phyloP scores from a whole-genome alignment of 2,888 invertebrate species.

The Tipula vernalis region DNA sequence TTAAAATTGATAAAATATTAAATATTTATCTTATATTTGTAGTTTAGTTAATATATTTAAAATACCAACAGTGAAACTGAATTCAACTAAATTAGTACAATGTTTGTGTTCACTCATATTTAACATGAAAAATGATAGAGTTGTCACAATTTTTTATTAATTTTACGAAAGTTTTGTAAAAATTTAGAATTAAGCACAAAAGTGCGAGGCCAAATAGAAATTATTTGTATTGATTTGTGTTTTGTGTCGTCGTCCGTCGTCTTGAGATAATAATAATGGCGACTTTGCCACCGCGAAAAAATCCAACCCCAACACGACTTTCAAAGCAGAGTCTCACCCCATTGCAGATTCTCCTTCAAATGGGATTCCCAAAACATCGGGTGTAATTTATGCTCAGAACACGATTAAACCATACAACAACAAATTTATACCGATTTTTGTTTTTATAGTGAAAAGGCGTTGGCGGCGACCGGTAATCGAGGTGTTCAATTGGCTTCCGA shows the following conservation, averaged over 20 bases:
- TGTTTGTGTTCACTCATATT: not conserved
- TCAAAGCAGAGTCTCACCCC: slow-evolving; percentile 63
- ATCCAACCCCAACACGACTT: slow-evolving; percentile 56
- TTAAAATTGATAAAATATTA: not conserved
- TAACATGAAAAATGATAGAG: not conserved
- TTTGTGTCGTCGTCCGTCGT: not conserved
- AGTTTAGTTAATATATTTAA: not conserved
- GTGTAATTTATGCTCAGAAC: slow-evolving; percentile 51
- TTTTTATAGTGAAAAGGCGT: slow-evolving; percentile 63
- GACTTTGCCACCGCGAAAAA: slow-evolving; percentile 63
- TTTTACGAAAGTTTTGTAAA: not conserved
- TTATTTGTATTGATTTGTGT: not conserved
- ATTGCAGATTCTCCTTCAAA: slow-evolving; percentile 69
- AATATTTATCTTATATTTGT: not conserved
- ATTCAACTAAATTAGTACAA: not conserved
- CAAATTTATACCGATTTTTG: not conserved
- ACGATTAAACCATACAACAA: not conserved
- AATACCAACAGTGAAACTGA: not conserved
- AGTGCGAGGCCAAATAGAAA: not conserved
- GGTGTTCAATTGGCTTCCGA: slow-evolving; percentile 82
- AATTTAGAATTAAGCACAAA: not conserved
- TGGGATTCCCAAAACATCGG: slow-evolving; percentile 80
- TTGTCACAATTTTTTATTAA: not conserved
- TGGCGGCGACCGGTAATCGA: slow-evolving; percentile 79
- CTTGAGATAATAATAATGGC: slow-evolving; percentile 41